Evolutionary conservation across 2,888 invertebrate genomes (phyloP).

Genomic region (Siphlonurus alternatus): DNA sequence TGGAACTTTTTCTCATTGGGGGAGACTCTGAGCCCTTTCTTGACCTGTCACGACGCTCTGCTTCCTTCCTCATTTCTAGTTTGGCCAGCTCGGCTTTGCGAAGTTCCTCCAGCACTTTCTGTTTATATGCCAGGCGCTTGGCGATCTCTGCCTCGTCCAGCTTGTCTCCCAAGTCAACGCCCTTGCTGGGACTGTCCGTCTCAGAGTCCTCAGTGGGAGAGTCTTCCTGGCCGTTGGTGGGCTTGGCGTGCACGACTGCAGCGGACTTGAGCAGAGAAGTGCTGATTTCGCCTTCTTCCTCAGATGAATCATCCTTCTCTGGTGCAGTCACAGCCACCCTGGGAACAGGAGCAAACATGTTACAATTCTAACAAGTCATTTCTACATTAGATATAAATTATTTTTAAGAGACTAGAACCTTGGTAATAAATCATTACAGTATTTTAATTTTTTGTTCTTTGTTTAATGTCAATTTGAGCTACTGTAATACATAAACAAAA

Average conservation of each 20-base stretch:
- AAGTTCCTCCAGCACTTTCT: conserved; percentile 18
- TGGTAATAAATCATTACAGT: too few relatives aligned
- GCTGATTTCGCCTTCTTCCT: conserved; percentile 29
- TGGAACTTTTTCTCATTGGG: conserved; percentile 11
- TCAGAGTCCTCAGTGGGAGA: not conserved
- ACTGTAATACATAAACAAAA: too few relatives aligned
- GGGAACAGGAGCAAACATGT: too few relatives aligned
- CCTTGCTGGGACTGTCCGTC: not conserved
- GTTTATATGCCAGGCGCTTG: conserved; percentile 8
- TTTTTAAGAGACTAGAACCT: too few relatives aligned
- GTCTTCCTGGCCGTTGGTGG: not conserved
- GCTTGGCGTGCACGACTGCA: not conserved
- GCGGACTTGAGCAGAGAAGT: not conserved
- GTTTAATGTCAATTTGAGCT: too few relatives aligned
- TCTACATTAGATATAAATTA: too few relatives aligned
- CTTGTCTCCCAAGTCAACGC: not conserved
- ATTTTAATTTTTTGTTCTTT: too few relatives aligned
- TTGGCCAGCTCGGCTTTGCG: conserved; percentile 26
- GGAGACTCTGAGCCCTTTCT: conserved; percentile 10
- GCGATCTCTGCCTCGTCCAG: not conserved
- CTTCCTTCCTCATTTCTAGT: conserved; percentile 13
- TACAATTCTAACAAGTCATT: too few relatives aligned
- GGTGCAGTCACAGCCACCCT: not conserved
- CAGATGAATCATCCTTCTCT: conserved; percentile 15
- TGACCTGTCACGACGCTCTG: conserved; percentile 5